Base-by-base conservation (phyloP, 2,113 vertebrate species). In the Epinephelus fuscoguttatus region DNA sequence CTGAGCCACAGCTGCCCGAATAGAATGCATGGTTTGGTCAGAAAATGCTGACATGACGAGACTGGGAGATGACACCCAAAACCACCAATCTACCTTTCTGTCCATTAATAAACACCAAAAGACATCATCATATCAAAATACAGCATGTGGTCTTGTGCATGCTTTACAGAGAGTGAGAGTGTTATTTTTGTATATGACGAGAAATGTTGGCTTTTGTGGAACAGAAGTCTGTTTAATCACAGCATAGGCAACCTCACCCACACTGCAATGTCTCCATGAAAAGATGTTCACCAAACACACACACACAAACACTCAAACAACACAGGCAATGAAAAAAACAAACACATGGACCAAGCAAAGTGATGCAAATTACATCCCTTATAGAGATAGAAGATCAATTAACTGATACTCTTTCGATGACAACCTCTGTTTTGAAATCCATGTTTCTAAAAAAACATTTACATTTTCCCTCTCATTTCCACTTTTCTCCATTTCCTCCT, bases 301-400 rank as follows among this genome's bases (percentile, higher is more conserved):
- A 27, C 55, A 77, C 72, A 47, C 68, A 23, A 23, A 53, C 50
- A 55, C 55, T 18, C 8, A 25, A 40, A 47, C 60, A 50, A 18
- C 53, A 66, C n/a, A 75, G n/a, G 21, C 42, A 60, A 68, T 14
- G 42, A 74, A 27, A 64, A 37, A 68, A 37, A 84, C 59, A 68
- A 37, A 84, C 59, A 70, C 25, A 25, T 27, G 30, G 23, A 56
- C 49, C 47, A 63, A 84, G 45, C 63, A 67, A 59, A 70, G 60
- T 59, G 63, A 75, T 84, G 78, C 63, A 70, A 93, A 88, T 89
- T 59, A 69, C 69, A 56, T 63, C 88, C 84, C 81, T 85, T 57
- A 87, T 80, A 87, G 18, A 81, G 37, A 73, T 81, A 77, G 15
- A 25, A 72, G 72, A 81, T 77, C 60, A 66, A 75, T 80, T 75